These are phyloP conservation scores for Drosophila tsacasi DNA, from an alignment of 1,140 invertebrate genomes.

Conservation along the genomic window DNA sequence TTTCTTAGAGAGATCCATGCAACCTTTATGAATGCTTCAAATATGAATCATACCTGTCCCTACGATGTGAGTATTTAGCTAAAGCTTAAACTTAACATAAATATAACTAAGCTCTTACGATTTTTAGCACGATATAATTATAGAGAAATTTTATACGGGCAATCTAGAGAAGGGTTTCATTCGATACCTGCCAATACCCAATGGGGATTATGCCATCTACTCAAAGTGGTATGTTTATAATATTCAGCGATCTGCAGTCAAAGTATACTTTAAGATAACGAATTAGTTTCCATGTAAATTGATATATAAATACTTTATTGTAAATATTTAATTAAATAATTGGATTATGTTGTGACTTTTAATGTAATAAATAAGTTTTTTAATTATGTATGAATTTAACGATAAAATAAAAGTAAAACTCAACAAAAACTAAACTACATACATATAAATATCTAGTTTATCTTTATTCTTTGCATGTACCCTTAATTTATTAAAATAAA, in stretches of 20 bases:
- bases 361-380: background rate
- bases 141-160: conserved; percentile 36
- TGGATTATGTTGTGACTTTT: background rate
- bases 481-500: background rate
- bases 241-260: background rate
- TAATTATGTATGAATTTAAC: background rate
- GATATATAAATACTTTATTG: background rate
- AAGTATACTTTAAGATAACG: background rate
- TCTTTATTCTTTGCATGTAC: background rate
- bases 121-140: conserved; percentile 39
- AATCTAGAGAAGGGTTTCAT: conserved; percentile 19
- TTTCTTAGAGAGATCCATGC: background rate
- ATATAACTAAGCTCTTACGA: background rate
- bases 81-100: background rate
- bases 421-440: background rate
- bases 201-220: conserved; percentile 42
- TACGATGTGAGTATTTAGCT: conserved; percentile 23
- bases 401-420: background rate
- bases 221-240: background rate
- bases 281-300: background rate
- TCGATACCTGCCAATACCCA: conserved; percentile 19
- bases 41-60: conserved; percentile 39
- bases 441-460: too few species aligned
- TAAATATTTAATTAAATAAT: background rate
- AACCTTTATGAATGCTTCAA: conserved; percentile 5